Percentiles rank a stretch among this genome's conserved stretches.
Conservation (phyloP, 2,888 invertebrate species). For the Lacanobia wlatinum region DNA sequence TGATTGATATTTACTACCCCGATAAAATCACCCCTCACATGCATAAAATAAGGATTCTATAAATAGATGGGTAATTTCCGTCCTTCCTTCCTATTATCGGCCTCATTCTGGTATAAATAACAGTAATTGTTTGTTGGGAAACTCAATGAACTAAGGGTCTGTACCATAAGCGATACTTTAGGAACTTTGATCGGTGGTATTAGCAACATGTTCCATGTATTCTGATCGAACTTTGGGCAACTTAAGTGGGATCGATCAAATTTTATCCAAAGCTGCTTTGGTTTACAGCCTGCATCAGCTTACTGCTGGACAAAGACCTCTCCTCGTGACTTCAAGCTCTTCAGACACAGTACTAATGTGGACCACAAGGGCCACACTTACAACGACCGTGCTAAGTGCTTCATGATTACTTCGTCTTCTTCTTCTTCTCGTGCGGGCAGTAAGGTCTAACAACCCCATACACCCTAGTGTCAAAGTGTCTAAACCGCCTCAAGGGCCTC, state of each 20-base stretch:
- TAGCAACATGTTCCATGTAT: constrained; percentile 2
- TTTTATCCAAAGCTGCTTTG: not conserved
- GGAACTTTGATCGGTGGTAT: constrained; percentile 19
- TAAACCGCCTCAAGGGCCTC: too few species aligned
- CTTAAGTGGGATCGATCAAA: not conserved
- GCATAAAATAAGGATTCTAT: constrained; percentile 36
- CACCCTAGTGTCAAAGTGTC: too few species aligned
- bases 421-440: too few species aligned
- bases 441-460: too few species aligned
- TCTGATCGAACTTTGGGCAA: not conserved
- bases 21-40: constrained; percentile 22
- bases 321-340: not conserved
- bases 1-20: constrained; percentile 25
- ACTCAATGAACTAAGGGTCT: constrained; percentile 3
- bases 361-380: not conserved
- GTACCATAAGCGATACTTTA: constrained; percentile 7
- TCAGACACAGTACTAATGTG: not conserved
- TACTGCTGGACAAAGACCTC: not conserved
- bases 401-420: too few species aligned
- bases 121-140: constrained; percentile 17
- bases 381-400: too few species aligned
- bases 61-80: constrained; percentile 30
- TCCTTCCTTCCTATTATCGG: constrained; percentile 14
- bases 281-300: not conserved
- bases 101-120: constrained; percentile 22